Evolutionary conservation across 2,888 invertebrate genomes (phyloP), one percentile per base, ranked within the genome.

Genomic region (Plutella xylostella): DNA sequence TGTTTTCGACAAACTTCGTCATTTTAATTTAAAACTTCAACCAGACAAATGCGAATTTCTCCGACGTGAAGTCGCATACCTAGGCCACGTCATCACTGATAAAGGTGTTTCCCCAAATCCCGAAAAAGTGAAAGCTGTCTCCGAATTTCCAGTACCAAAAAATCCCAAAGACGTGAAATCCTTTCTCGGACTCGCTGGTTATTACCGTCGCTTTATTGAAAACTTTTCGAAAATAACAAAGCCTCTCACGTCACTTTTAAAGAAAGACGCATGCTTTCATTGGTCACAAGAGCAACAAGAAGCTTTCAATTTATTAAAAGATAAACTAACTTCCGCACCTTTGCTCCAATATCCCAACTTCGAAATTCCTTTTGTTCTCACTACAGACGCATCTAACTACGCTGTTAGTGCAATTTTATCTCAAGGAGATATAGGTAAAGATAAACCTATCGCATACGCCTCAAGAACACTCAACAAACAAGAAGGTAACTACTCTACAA

Each of bases 41-140:
- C 14, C 40, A n/a, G 52, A 54, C 0, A 67, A 68, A 47, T 55
- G 55, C 44, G 1, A 47, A 1, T 60, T 62, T 47, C 56, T 54
- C 46, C 18, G 41, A 21, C 42, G 47, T 5, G 35, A 54, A 21
- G 21, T 71, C 2, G 51, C 53, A 33, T 64, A 60, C 45, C 46
- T 71, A 4, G 66, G 68, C 1, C 64, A 63, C 43, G 28, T 55
- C 7, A 58, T 74, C 0, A 57, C 62, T 44, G 17, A 19, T 2
- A n/a, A 62, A 43, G 17, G 19, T 2, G 30, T 61, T 2, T 50
- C 49, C 3, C 51, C 56, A 1, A 56, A 61, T 22, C 58, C 58
- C 2, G 55, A 48, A 9, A 58, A 61, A 28, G 53, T 57, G 0
- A 21, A 49, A 11, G 53, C 55, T 0, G 56, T 58, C 7, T 3